A percentile compares a stretch with the other conserved stretches of the same genome.
Evolutionary conservation across 23 tunicate genomes (phyloP).

Genomic region (Diplosoma virens): DNA sequence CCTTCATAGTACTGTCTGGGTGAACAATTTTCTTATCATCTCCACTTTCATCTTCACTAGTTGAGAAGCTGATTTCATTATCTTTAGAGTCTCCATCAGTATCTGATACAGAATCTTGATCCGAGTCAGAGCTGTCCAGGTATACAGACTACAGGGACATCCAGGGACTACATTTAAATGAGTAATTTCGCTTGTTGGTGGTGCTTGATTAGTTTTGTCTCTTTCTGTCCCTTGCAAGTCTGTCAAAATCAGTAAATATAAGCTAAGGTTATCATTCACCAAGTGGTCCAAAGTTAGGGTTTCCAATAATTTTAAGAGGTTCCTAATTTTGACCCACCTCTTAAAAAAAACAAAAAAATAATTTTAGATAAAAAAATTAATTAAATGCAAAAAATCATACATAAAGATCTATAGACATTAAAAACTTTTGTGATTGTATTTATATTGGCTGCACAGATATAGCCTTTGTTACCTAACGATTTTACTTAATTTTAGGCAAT

Average conservation of each 20-base stretch:
- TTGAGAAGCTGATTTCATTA: neutral
- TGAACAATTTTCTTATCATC: neutral
- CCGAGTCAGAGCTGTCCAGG: constrained; percentile 5
- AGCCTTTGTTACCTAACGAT: too few relatives aligned
- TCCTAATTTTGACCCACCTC: too few relatives aligned
- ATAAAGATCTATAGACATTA: too few relatives aligned
- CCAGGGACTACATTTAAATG: constrained; percentile 11
- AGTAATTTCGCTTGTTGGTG: neutral
- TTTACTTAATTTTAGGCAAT: too few relatives aligned
- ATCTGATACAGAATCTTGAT: neutral
- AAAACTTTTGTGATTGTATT: too few relatives aligned
- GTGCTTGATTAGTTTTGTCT: neutral
- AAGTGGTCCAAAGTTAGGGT: too few relatives aligned
- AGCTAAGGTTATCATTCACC: too few relatives aligned
- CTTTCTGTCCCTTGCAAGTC: neutral
- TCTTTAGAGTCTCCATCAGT: neutral
- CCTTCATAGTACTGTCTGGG: neutral
- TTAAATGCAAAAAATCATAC: too few relatives aligned
- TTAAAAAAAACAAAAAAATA: too few relatives aligned
- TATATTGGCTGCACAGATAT: too few relatives aligned
- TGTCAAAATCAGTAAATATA: neutral
- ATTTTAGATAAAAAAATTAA: too few relatives aligned
- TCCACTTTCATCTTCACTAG: neutral
- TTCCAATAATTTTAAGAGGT: too few relatives aligned
- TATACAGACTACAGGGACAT: constrained; percentile 2